phyloP scores from a whole-genome alignment of 92 coral and sea anemone species.

The Anthopleura xanthogrammica region DNA sequence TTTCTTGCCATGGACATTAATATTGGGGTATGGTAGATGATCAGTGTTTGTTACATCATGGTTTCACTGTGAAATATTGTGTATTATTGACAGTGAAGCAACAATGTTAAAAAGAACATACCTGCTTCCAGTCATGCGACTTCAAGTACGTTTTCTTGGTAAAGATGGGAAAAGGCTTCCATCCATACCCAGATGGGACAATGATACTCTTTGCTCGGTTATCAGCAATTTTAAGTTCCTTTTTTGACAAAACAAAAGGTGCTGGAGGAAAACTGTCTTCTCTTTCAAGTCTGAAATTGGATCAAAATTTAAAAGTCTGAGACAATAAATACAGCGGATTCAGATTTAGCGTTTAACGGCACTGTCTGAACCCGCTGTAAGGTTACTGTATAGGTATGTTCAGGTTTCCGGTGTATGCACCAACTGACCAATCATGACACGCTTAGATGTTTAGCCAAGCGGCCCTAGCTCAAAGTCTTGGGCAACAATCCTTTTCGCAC shows the following conservation, averaged over 20 bases:
- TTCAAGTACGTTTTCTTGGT: not conserved
- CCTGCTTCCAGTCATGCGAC: not conserved
- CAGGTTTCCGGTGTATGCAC: not conserved
- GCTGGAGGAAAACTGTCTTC: not conserved
- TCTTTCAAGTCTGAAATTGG: not conserved
- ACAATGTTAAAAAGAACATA: not conserved
- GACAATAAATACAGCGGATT: no score
- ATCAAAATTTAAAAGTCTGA: not conserved
- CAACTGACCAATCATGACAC: not conserved
- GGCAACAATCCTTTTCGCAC: not conserved
- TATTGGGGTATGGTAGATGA: no score
- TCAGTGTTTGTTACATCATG: no score
- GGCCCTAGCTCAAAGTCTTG: not conserved
- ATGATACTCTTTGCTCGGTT: not conserved
- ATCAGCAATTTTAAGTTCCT: conserved; percentile 32
- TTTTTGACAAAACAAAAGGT: conserved; percentile 16
- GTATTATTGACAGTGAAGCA: no score
- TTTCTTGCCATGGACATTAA: not conserved
- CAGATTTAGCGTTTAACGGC: no score
- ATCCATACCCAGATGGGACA: not conserved
- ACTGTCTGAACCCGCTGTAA: no score
- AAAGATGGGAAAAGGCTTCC: not conserved
- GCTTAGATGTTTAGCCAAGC: not conserved
- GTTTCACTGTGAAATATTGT: no score
- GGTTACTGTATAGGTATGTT: not conserved